Conservation (phyloP, 64 coral and sea anemone genomes). For the Astreopora myriophthalma region DNA sequence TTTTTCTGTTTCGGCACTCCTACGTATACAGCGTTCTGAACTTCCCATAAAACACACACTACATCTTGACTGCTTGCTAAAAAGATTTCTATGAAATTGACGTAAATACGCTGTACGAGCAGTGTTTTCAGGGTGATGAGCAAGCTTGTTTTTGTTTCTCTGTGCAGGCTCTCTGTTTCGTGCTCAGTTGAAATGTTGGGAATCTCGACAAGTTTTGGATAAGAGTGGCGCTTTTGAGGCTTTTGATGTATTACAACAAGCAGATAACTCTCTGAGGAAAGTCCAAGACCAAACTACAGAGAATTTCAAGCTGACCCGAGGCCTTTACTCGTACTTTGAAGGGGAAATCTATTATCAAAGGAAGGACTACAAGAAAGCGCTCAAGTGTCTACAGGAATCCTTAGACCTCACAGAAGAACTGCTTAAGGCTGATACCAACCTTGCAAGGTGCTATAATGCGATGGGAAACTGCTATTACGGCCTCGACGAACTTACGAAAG, state of each 20-base stretch:
- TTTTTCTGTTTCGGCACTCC: no score
- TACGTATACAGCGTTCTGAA: no score
- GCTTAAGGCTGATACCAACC: not conserved
- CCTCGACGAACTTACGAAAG: not conserved
- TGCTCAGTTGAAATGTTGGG: slow-evolving; percentile 9
- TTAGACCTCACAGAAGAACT: slow-evolving; percentile 4
- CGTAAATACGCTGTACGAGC: no score
- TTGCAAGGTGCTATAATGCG: slow-evolving; percentile 41
- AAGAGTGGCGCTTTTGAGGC: not conserved
- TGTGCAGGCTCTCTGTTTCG: not conserved
- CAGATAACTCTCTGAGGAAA: not conserved
- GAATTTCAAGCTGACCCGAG: not conserved
- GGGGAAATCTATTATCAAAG: not conserved
- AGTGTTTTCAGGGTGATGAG: no score
- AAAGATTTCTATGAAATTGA: no score
- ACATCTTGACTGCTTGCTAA: no score
- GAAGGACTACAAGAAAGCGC: not conserved
- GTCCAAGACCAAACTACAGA: not conserved
- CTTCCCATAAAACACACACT: no score
- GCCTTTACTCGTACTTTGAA: not conserved
- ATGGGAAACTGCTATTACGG: slow-evolving; percentile 44
- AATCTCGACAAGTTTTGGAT: not conserved
- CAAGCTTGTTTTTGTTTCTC: not conserved
- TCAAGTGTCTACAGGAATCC: not conserved
- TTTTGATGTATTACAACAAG: slow-evolving; percentile 11